Evolutionary conservation across 1,140 invertebrate species (phyloP).

Genomic region (Dendroctonus ponderosae): DNA sequence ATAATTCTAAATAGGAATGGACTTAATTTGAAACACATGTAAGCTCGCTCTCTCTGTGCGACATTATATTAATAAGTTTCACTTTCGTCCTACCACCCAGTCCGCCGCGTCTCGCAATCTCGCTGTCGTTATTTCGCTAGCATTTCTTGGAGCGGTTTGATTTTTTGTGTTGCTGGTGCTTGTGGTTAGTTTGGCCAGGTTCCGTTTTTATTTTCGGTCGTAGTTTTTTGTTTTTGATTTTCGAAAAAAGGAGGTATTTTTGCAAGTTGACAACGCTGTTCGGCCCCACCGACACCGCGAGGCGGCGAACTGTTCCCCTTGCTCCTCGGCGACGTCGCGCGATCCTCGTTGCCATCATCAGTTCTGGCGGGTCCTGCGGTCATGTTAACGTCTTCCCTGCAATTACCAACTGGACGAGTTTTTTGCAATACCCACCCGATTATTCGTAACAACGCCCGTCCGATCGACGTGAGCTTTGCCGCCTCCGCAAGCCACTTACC

Average conservation of each 20-base stretch:
- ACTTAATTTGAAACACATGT: slow-evolving; percentile 16
- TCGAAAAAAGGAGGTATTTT: slow-evolving; percentile 8
- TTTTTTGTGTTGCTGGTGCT: slow-evolving; percentile 4
- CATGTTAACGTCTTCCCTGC: slow-evolving; percentile 48
- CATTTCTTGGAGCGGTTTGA: slow-evolving; percentile 8
- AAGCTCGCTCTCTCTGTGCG: slow-evolving; percentile 13
- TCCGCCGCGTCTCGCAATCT: slow-evolving; percentile 21
- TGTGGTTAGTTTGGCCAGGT: not conserved
- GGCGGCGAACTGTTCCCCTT: slow-evolving; percentile 16
- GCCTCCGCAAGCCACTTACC: slow-evolving; percentile 17
- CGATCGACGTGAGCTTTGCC: slow-evolving; percentile 7
- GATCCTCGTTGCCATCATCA: slow-evolving; percentile 37
- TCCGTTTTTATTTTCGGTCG: slow-evolving; percentile 1
- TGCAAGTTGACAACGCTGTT: slow-evolving; percentile 26
- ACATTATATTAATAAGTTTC: slow-evolving; percentile 24
- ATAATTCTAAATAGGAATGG: slow-evolving; percentile 3
- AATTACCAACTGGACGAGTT: slow-evolving; percentile 29
- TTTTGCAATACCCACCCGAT: slow-evolving; percentile 27
- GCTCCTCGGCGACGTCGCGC: slow-evolving; percentile 20
- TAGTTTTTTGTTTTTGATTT: not conserved
- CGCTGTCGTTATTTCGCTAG: slow-evolving; percentile 19
- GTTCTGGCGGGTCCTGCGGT: slow-evolving; percentile 46
- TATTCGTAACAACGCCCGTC: slow-evolving; percentile 18
- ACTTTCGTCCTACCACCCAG: slow-evolving; percentile 18
- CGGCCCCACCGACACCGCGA: slow-evolving; percentile 28